A percentile compares a stretch with the other conserved stretches of the same genome.
phyloP scores from a whole-genome alignment of 2,888 invertebrate genomes.

The Callyntrura sp. region DNA sequence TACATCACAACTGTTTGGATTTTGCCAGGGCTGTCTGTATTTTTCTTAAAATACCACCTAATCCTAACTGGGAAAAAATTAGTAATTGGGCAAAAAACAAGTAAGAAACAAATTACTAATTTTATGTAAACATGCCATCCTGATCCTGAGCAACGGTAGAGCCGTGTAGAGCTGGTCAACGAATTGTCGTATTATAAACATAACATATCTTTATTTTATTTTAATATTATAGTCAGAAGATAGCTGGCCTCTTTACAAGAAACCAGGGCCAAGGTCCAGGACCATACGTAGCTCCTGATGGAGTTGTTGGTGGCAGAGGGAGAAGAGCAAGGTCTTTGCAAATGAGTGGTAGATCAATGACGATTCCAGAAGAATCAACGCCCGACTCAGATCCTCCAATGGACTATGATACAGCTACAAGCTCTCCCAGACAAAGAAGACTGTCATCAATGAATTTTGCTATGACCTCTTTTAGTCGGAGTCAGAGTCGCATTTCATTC shows the following conservation, averaged over 20 bases:
- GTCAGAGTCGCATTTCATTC: slow-evolving; percentile 73
- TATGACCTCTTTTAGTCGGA: slow-evolving; percentile 34
- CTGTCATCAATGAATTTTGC: slow-evolving; percentile 62
- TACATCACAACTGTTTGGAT: slow-evolving; percentile 79
- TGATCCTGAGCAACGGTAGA: no score
- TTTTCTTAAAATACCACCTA: slow-evolving; percentile 73
- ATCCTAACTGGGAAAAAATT: slow-evolving; percentile 80
- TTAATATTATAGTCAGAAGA: slow-evolving; percentile 54
- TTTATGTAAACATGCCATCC: neutral
- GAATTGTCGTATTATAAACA: no score
- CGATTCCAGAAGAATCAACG: slow-evolving; percentile 68
- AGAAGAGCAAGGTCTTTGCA: slow-evolving; percentile 30
- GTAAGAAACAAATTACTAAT: slow-evolving; percentile 39
- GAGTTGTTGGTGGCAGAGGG: neutral
- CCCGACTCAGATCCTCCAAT: neutral
- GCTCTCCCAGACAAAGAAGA: slow-evolving; percentile 61
- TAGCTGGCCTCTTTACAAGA: slow-evolving; percentile 66
- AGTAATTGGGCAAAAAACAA: slow-evolving; percentile 79
- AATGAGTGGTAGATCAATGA: slow-evolving; percentile 58
- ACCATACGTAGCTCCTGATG: neutral
- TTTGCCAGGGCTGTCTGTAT: slow-evolving; percentile 76
- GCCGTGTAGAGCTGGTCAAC: no score
- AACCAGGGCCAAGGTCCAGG: slow-evolving; percentile 30
- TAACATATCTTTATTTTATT: no score
- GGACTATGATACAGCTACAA: slow-evolving; percentile 26